Evolutionary conservation across 23 tunicate genomes (phyloP), one percentile per base, ranked within the genome.

Genomic region (Trididemnum miniatum): DNA sequence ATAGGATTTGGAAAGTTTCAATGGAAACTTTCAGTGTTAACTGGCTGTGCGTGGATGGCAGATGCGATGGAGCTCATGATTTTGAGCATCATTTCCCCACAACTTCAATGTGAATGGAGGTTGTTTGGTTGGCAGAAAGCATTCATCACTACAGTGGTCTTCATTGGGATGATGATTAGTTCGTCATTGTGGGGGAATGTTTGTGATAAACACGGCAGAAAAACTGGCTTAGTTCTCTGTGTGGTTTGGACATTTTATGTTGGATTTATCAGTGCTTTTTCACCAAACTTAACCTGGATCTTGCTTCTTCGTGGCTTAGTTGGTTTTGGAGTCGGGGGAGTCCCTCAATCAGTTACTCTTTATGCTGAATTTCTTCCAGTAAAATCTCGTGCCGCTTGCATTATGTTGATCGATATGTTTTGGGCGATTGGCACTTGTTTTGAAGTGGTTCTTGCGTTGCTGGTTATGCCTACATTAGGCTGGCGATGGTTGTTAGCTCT

Each of bases 41-140:
- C 99, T 63, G 99, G 99, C 28, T 89, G 89, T 83, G 99, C 99
- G 1, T 95, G 99, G 99, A 95, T 95, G 99, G 99, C 99, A 15
- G 99, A 95, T 86, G 95, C 99, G 26, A 95, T 95, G 99, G 99
- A 95, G 66, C 71, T 95, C 30, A 95, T 95, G 99, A 90, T 95
- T 3, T 60, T 95, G 26, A 89, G 96, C 51, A 95, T 95, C 29
- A 95, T 95, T 5, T 78, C 99, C 1, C 99, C 99, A 18, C 89
- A 90, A 40, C 76, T 95, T 35, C 83, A 97, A 25, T 95, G 99
- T 87, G 99, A 92, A 31, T 95, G 99, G 99, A 54, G 83, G 38
- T 36, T 95, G 25, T 86, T 80, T 77, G 29, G 92, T 15, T 95
- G 96, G 96, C 88, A 95, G 59, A 95, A 95, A 65, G 99, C 99